phyloP scores from a whole-genome alignment of 1,140 invertebrate genomes.

The Propsilocerus akamusi region DNA sequence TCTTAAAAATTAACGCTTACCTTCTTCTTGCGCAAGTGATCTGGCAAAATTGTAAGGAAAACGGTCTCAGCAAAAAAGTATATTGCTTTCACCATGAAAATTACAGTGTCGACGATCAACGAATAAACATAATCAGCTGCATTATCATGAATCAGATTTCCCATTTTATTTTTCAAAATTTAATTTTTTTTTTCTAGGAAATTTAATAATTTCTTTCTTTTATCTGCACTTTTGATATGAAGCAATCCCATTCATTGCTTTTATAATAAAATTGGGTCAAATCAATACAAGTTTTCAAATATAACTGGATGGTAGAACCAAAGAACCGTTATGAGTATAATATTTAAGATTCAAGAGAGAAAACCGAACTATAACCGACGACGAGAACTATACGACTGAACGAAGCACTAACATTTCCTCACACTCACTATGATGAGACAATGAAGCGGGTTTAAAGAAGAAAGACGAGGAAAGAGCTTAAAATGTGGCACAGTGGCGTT shows the following conservation, averaged over 20 bases:
- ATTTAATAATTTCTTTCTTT: not conserved
- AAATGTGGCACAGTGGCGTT: too few relatives aligned
- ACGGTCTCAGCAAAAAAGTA: not conserved
- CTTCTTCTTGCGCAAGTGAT: not conserved
- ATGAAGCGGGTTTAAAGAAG: too few relatives aligned
- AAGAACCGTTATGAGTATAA: not conserved
- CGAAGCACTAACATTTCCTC: too few relatives aligned
- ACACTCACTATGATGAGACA: too few relatives aligned
- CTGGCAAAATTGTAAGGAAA: not conserved
- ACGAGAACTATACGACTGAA: conserved; percentile 1
- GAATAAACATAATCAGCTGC: not conserved
- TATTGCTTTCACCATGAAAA: not conserved
- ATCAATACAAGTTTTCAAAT: not conserved
- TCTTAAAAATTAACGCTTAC: not conserved
- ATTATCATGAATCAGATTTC: not conserved
- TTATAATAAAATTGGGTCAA: not conserved
- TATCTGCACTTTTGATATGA: not conserved
- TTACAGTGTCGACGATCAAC: not conserved
- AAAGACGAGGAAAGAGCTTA: too few relatives aligned
- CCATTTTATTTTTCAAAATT: not conserved
- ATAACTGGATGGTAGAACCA: not conserved
- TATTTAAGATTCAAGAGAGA: too few relatives aligned
- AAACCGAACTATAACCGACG: not conserved
- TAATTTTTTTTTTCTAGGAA: not conserved
- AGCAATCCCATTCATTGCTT: not conserved